Base-by-base conservation (phyloP, 2,113 vertebrate species). In the Calonectris borealis region DNA sequence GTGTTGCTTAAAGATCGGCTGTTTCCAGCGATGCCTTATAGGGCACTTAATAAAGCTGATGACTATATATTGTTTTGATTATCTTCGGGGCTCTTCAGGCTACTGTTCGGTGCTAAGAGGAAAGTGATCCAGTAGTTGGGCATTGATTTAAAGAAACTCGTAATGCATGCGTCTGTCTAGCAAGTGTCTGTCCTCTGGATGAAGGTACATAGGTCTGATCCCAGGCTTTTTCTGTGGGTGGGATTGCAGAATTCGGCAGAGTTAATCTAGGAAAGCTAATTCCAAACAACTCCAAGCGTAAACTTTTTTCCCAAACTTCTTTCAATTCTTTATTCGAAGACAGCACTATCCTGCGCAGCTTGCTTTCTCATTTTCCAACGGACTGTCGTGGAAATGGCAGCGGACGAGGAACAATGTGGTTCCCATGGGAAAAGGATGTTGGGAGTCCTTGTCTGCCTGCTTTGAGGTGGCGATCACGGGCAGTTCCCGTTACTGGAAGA, bases 31-130 rank as follows among this genome's bases (percentile, higher is more conserved):
- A 6, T 36, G 51, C n/a, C 31, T 34, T 32, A 8, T 0, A 2
- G 9, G 40, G 24, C 19, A 26, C 15, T 48, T 32, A 12, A 13
- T 57, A 26, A 73, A 73, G 25, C 6, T 48, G 31, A 26, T 57
- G 26, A 6, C 31, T 13, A 1, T 14, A 2, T 9, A 5, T n/a
- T 20, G 26, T n/a, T 65, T 42, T 27, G 3, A 2, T 73, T 22
- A 0, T 19, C 36, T 26, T n/a, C 25, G 6, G 18, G 1, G 19
- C 8, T 36, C 31, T 82, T 69, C 27, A 5, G 9, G 51, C 25
- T 70, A 3, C 51, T 46, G 27, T 34, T 38, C 36, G 24, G 18
- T 1, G 1, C 38, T 25, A 25, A 51, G 42, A 66, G 66, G 31
- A 42, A 81, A 72, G 32, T 5, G 10, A 52, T n/a, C 24, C 32